Conservation (phyloP, 2,888 invertebrate species). For the Epistrophe grossulariae region DNA sequence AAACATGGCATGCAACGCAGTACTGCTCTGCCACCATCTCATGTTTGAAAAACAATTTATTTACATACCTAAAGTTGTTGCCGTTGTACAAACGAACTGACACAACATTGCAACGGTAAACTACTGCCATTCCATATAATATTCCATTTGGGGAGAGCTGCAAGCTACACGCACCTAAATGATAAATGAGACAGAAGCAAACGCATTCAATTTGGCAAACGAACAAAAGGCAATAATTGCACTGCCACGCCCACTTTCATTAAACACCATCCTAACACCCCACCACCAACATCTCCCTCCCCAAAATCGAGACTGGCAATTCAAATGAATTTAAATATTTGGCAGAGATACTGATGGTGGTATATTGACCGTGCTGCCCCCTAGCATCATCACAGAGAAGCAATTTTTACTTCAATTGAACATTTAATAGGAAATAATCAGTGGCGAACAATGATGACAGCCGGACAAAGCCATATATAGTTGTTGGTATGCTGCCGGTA, state of each 20-base stretch:
- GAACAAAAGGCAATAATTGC: constrained; percentile 68
- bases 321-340: constrained; percentile 58
- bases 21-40: not conserved
- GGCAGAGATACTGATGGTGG: constrained; percentile 1
- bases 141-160: not conserved
- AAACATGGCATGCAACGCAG: constrained; percentile 35
- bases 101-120: constrained; percentile 35
- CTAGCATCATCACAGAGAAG: constrained; percentile 9
- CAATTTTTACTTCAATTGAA: constrained; percentile 44
- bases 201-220: constrained; percentile 58
- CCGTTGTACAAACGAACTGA: constrained; percentile 26
- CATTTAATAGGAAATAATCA: constrained; percentile 72
- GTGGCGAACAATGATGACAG: constrained; percentile 67
- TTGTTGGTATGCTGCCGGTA: not conserved
- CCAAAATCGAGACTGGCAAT: not conserved
- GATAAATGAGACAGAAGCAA: constrained; percentile 70
- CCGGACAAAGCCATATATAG: constrained; percentile 45
- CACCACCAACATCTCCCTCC: not conserved
- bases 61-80: constrained; percentile 48
- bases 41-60: constrained; percentile 63
- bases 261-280: not conserved
- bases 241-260: constrained; percentile 53
- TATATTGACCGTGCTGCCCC: constrained; percentile 26
- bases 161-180: constrained; percentile 37
- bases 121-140: not conserved